Percentiles rank a stretch among this genome's conserved stretches.
Conservation (phyloP, 2,113 vertebrate genomes). For the Prunella fulvescens region DNA sequence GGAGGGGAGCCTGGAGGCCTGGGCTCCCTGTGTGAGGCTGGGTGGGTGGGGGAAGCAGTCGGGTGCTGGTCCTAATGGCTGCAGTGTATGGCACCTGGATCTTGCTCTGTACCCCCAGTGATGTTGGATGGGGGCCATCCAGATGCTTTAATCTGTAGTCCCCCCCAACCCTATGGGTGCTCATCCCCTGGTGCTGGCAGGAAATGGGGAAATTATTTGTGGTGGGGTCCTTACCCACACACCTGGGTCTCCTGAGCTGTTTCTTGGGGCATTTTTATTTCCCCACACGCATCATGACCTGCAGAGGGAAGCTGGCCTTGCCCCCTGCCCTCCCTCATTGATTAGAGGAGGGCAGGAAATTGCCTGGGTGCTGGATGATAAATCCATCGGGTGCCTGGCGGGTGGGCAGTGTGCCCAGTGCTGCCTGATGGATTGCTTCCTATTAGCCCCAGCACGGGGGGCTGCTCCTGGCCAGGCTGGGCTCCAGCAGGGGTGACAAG, state of each 20-base stretch:
- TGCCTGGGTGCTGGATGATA: constrained; percentile 26
- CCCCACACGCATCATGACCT: neutral
- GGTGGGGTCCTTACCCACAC: neutral
- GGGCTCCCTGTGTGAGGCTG: neutral
- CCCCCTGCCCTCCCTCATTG: neutral
- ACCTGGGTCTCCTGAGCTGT: neutral
- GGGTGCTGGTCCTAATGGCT: neutral
- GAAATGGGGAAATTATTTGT: neutral
- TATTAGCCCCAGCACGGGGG: neutral
- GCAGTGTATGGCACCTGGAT: neutral
- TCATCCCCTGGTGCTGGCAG: neutral
- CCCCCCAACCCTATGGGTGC: no score
- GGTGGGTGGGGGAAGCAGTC: neutral
- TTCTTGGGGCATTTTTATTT: neutral
- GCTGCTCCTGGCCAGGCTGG: neutral
- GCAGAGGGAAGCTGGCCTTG: neutral
- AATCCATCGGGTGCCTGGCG: constrained; percentile 32
- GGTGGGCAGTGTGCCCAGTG: neutral
- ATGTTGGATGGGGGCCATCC: neutral
- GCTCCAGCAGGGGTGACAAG: neutral
- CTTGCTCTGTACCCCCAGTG: neutral
- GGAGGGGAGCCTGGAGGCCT: neutral
- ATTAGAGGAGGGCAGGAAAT: constrained; percentile 46
- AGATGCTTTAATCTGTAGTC: neutral
- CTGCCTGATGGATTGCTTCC: constrained; percentile 62